Base-by-base conservation (phyloP, 2,888 invertebrate genomes). In the Malthinus flaveolus region DNA sequence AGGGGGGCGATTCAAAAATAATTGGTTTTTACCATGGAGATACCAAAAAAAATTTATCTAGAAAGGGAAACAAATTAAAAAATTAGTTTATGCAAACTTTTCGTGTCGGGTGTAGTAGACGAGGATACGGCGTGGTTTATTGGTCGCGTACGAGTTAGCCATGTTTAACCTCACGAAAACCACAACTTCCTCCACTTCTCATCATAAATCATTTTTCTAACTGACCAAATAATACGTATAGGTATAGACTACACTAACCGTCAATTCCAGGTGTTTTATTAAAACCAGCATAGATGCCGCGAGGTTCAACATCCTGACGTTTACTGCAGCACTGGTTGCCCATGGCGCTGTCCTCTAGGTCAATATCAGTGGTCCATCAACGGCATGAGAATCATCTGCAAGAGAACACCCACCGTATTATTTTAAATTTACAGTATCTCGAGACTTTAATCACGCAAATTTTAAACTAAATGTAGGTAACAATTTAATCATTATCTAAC, bases 241-340 rank as follows among this genome's bases (percentile, higher is more conserved):
- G 5, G 5, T 23, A 23, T 3, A 3, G 2, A 23, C 2, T 23
- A 23, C 23, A 60, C 66, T 65, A 56, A 71, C 71, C 68, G 51
- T 69, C 71, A 35, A 62, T 55, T 48, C 66, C 68, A 32, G 68
- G 59, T 33, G 56, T 50, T 44, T 71, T 69, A 7, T 42, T 42
- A 44, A 65, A 62, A 37, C 69, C 69, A 10, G 65, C 63, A 57
- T 65, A 68, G 59, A 61, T 61, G 61, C 49, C 63, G 61, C 65
- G 61, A 47, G 65, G 66, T 60, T 58, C 61, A 15, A 56, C 52
- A 49, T 62, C 59, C 80, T 90, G 88, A 77, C 89, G 87, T 83
- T 90, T 90, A 83, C 91, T 91, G 83, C 92, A 92, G 83, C 92
- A 92, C 83, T 89, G 89, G 81, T 89, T 89, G 80, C 92, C 92